Evolutionary conservation across 1,140 invertebrate species (phyloP).

Genomic region (Cyclina sinensis): DNA sequence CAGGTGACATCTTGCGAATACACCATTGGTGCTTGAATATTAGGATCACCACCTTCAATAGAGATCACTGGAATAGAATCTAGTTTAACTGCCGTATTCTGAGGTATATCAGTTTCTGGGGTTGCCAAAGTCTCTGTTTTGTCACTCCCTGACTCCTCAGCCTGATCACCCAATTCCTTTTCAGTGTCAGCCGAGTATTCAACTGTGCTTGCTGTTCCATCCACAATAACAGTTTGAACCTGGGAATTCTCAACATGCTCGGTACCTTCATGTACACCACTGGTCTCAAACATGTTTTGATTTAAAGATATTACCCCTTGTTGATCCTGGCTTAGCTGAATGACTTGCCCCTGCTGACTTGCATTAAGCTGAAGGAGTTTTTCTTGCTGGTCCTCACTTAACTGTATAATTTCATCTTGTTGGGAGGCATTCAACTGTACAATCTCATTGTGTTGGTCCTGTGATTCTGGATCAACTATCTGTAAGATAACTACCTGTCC

Average conservation of each 20-base stretch:
- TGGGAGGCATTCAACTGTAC: background rate
- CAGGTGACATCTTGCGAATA: slow-evolving; percentile 39
- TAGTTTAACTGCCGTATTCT: background rate
- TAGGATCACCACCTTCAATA: slow-evolving; percentile 25
- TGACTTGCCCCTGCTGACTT: background rate
- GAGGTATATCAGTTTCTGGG: background rate
- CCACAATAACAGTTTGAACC: background rate
- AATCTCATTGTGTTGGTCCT: slow-evolving; percentile 22
- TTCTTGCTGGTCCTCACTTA: slow-evolving; percentile 3
- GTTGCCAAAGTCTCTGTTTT: background rate
- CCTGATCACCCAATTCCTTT: background rate
- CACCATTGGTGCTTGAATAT: slow-evolving; percentile 39
- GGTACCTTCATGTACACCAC: background rate
- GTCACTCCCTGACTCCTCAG: background rate
- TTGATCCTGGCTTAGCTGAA: background rate
- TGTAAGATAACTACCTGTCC: slow-evolving; percentile 83
- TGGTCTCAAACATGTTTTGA: background rate
- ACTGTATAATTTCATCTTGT: background rate
- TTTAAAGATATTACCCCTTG: slow-evolving; percentile 13
- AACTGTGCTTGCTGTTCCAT: background rate
- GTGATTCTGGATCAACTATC: slow-evolving; percentile 74
- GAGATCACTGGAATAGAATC: background rate
- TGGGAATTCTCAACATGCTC: background rate
- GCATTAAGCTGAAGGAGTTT: background rate
- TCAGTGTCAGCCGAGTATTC: background rate